Evolutionary conservation across 2,888 invertebrate species (phyloP).

Genomic region (Tiliacea citrago): DNA sequence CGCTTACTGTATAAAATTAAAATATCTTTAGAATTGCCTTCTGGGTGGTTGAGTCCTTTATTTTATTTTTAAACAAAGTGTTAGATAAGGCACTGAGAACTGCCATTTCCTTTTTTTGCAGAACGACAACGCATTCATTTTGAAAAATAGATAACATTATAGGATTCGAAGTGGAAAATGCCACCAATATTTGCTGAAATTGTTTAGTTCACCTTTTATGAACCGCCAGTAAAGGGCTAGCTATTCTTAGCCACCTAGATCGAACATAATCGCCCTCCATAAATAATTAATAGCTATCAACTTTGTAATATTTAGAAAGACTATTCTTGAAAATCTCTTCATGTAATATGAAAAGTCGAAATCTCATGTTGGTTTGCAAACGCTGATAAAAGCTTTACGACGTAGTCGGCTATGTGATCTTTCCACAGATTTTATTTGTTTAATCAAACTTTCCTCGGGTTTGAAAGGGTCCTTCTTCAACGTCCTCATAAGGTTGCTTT

Average conservation of each 20-base stretch:
- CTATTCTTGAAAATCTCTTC: not conserved
- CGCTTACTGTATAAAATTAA: conserved; percentile 30
- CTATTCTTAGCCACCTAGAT: not conserved
- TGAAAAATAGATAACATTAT: not conserved
- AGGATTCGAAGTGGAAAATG: not conserved
- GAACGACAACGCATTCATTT: not conserved
- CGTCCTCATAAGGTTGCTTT: not conserved
- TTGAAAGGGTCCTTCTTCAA: conserved; percentile 9
- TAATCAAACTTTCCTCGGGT: conserved; percentile 40
- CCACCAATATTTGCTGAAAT: not conserved
- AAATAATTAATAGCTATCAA: not conserved
- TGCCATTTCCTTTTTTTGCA: not conserved
- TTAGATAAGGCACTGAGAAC: not conserved
- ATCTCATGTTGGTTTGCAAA: conserved; percentile 40
- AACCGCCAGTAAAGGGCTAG: not conserved
- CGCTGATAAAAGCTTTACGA: conserved; percentile 33
- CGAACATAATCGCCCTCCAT: not conserved
- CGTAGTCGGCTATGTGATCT: conserved; percentile 23
- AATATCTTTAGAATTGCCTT: conserved; percentile 31
- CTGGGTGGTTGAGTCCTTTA: not conserved
- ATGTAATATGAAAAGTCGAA: too few species aligned
- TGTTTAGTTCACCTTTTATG: not conserved
- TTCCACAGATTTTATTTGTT: conserved; percentile 43
- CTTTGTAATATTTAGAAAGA: not conserved
- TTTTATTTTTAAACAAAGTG: conserved; percentile 6